Conservation (phyloP, 2,113 vertebrate species). For the Burhinus oedicnemus region DNA sequence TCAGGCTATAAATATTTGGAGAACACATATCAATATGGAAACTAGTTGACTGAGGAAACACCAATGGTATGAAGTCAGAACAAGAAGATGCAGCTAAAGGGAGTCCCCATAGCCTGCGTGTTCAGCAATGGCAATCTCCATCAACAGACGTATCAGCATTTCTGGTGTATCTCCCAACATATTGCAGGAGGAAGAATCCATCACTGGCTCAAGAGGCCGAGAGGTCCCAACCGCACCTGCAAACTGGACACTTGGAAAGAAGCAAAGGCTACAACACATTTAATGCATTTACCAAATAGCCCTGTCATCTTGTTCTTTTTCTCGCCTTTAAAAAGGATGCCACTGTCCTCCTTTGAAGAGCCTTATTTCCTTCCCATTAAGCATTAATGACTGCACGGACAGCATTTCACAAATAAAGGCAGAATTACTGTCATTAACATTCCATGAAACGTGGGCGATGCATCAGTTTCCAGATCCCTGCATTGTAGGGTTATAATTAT, state of each 20-base stretch:
- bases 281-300: constrained; percentile 1
- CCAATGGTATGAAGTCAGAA: background rate
- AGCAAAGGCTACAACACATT: background rate
- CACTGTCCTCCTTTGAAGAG: background rate
- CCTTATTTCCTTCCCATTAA: constrained; percentile 2
- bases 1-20: background rate
- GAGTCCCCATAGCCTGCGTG: background rate
- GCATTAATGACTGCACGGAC: constrained; percentile 5
- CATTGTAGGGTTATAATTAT: constrained; percentile 47
- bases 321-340: background rate
- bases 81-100: background rate
- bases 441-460: background rate
- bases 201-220: background rate
- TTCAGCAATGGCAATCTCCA: background rate
- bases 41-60: background rate
- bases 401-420: constrained; percentile 55
- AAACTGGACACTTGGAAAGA: background rate
- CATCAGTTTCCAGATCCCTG: constrained; percentile 33
- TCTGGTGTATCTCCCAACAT: background rate
- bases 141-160: background rate
- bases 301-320: background rate
- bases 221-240: background rate
- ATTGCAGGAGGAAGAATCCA: background rate
- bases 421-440: constrained; percentile 63
- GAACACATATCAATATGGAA: background rate